Conservation (phyloP, 2,113 vertebrate species). For the Lophochroa leadbeateri region DNA sequence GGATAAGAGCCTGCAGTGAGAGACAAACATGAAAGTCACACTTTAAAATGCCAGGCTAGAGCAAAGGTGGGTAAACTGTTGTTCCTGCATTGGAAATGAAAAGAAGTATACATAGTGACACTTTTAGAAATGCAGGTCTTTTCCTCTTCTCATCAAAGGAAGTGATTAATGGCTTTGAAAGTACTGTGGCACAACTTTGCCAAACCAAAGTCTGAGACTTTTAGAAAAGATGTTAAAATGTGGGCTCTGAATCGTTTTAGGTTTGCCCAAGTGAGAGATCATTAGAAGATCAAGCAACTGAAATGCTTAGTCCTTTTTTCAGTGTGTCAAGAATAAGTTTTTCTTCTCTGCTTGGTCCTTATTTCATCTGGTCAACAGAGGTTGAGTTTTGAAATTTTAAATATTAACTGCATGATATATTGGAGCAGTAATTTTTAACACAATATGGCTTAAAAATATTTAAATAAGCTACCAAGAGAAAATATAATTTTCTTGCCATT, state of each 20-base stretch:
- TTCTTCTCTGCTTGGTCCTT: background rate
- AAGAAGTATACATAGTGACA: background rate
- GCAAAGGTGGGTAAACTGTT: accelerated
- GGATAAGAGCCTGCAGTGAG: background rate
- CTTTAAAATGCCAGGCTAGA: background rate
- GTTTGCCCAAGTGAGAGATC: background rate
- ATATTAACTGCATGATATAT: background rate
- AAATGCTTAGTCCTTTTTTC: background rate
- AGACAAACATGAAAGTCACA: background rate
- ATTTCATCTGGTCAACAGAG: background rate
- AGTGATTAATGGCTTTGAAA: background rate
- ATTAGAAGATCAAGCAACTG: background rate
- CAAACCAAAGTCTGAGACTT: background rate
- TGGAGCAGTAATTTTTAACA: background rate
- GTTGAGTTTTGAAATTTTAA: background rate
- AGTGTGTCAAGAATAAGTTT: background rate
- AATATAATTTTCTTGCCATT: background rate
- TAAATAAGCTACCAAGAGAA: background rate
- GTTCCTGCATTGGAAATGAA: background rate
- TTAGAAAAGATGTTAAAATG: background rate
- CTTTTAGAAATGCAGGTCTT: background rate
- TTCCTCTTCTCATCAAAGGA: background rate
- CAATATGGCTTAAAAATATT: background rate
- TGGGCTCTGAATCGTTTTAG: background rate
- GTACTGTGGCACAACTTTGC: background rate